Conservation (phyloP, 2,113 vertebrate species). For the Romanogobio albipinnatus region DNA sequence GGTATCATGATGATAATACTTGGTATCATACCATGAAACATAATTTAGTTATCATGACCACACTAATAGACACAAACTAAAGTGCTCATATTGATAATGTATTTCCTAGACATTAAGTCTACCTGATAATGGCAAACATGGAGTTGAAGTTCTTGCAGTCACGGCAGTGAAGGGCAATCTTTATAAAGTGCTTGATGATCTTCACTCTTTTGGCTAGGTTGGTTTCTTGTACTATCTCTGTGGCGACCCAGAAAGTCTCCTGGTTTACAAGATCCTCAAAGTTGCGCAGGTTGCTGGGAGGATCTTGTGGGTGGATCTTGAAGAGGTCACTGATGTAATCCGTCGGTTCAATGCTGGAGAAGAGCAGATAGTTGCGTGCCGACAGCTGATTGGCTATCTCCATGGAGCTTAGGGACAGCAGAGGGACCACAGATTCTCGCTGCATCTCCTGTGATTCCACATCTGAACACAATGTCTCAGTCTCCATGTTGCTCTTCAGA, state of each 20-base stretch:
- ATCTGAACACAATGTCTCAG: slow-evolving; percentile 95
- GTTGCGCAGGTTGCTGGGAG: slow-evolving; percentile 87
- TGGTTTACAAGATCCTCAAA: slow-evolving; percentile 97
- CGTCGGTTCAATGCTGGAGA: slow-evolving; percentile 95
- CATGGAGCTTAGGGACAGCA: slow-evolving; percentile 93
- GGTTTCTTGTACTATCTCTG: slow-evolving; percentile 90
- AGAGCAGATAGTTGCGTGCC: slow-evolving; percentile 93
- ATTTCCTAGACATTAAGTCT: background rate
- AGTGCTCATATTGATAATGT: too few relatives aligned
- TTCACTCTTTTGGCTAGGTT: slow-evolving; percentile 98
- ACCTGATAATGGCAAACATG: slow-evolving; percentile 99
- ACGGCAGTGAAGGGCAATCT: slow-evolving; percentile 95
- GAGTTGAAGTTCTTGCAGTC: slow-evolving; percentile 99
- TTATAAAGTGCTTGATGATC: slow-evolving; percentile 97
- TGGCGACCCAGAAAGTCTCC: slow-evolving; percentile 98
- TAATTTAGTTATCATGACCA: background rate
- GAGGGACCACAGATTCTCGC: slow-evolving; percentile 89
- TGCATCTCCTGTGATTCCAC: slow-evolving; percentile 96
- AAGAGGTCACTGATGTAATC: slow-evolving; percentile 97
- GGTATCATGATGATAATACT: too few relatives aligned
- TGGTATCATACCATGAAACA: background rate
- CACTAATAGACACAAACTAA: background rate
- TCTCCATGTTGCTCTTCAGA: slow-evolving; percentile 98
- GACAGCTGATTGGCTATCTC: slow-evolving; percentile 97
- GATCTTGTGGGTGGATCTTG: slow-evolving; percentile 88